These are phyloP conservation scores for Nannoperca obscura DNA, from an alignment of 2,797 vertebrate species.

Conservation along the genomic window DNA sequence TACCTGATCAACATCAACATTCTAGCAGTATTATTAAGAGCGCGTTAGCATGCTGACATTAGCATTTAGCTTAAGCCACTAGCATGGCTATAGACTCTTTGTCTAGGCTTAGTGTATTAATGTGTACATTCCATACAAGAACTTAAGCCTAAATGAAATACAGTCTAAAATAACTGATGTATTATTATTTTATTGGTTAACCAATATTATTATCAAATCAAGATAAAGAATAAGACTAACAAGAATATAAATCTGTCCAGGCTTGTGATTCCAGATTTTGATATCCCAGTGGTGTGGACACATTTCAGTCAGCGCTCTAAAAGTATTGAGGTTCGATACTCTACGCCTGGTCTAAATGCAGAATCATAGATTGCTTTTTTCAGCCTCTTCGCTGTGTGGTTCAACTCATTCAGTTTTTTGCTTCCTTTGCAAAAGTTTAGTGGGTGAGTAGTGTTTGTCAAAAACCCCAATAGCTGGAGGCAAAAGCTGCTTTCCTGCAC, in stretches of 20 bases:
- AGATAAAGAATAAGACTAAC: not conserved
- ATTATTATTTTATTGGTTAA: too few species aligned
- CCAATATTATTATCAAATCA: not conserved
- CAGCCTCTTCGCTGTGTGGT: constrained; percentile 14
- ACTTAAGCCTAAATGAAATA: not conserved
- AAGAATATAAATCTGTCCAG: not conserved
- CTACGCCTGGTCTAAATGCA: not conserved
- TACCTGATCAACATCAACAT: not conserved
- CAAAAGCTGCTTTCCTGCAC: constrained; percentile 47
- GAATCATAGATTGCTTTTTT: constrained; percentile 4
- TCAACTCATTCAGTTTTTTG: constrained; percentile 41
- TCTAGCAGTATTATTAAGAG: not conserved
- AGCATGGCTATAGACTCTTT: not conserved
- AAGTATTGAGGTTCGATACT: constrained; percentile 15
- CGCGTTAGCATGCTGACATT: not conserved
- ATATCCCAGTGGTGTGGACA: not conserved
- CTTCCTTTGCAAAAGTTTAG: constrained; percentile 25
- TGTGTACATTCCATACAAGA: not conserved
- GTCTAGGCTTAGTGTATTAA: not conserved
- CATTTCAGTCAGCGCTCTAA: constrained; percentile 8
- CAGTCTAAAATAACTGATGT: not conserved
- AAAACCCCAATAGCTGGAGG: constrained; percentile 44
- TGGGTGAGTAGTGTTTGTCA: constrained; percentile 32
- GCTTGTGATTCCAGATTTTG: not conserved
- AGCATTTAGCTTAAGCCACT: not conserved